These are phyloP conservation scores for Thomomys bottae DNA, from an alignment of 2,113 vertebrate species.

Conservation along the genomic window DNA sequence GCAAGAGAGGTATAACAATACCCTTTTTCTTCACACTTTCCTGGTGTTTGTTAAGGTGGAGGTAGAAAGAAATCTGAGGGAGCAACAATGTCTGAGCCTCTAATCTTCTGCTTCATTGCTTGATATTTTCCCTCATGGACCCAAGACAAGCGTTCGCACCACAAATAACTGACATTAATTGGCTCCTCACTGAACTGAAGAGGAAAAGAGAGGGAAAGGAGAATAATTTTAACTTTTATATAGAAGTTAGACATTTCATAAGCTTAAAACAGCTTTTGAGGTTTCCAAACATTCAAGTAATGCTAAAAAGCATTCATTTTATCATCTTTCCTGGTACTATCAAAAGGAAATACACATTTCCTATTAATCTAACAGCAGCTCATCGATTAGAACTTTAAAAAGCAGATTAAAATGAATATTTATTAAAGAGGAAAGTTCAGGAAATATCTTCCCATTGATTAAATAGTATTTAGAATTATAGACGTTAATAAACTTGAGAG, in stretches of 20 bases:
- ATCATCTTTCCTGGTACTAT: conserved; percentile 8
- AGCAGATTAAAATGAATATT: not conserved
- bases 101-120: too few species aligned
- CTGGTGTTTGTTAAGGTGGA: not conserved
- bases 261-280: conserved; percentile 8
- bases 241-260: not conserved
- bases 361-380: not conserved
- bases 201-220: not conserved
- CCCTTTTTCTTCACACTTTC: conserved; percentile 43
- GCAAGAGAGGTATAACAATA: conserved; percentile 29
- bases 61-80: not conserved
- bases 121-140: not conserved
- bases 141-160: not conserved
- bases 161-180: not conserved
- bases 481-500: not conserved
- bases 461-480: not conserved
- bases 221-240: not conserved
- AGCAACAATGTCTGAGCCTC: not conserved
- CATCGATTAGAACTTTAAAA: not conserved
- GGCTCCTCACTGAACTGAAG: not conserved
- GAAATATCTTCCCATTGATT: not conserved
- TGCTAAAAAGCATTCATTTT: not conserved
- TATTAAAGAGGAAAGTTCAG: conserved; percentile 13
- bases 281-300: not conserved
- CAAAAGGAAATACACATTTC: not conserved